phyloP scores from a whole-genome alignment of 2,888 invertebrate species.

The Rhorus exstirpatorius region DNA sequence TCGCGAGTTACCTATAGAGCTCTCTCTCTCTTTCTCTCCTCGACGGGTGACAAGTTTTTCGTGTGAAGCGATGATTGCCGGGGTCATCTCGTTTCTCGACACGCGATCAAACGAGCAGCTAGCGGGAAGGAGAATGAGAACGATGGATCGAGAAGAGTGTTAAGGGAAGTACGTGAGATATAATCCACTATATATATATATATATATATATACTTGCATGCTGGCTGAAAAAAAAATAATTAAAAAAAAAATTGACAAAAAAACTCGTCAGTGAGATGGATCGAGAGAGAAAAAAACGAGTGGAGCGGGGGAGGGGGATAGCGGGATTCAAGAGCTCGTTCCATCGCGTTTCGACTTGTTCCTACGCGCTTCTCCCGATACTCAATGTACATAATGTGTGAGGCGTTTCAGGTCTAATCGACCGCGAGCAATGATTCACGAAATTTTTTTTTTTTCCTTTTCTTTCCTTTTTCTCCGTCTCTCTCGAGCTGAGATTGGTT shows the following conservation, averaged over 20 bases:
- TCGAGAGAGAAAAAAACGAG: constrained; percentile 23
- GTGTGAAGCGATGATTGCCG: constrained; percentile 25
- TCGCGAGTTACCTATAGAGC: not conserved
- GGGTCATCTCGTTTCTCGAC: constrained; percentile 65
- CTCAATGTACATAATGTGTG: not conserved
- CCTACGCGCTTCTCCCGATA: constrained; percentile 19
- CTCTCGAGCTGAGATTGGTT: too few species aligned
- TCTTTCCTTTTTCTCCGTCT: not conserved
- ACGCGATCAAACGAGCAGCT: constrained; percentile 55
- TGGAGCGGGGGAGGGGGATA: constrained; percentile 34
- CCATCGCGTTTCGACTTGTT: constrained; percentile 56
- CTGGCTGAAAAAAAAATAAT: not conserved
- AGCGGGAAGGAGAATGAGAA: not conserved
- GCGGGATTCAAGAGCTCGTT: constrained; percentile 52
- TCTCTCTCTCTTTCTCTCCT: not conserved
- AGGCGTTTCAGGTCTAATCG: not conserved
- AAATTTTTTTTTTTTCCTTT: not conserved
- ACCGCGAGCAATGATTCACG: too few species aligned
- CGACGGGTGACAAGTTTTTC: constrained; percentile 19
- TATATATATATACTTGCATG: not conserved
- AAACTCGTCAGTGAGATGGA: constrained; percentile 24
- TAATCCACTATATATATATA: not conserved
- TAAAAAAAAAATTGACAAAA: not conserved
- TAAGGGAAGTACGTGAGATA: too few species aligned
- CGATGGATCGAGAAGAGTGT: too few species aligned